These are phyloP conservation scores for Octopus sinensis DNA, from an alignment of 1,140 invertebrate genomes.

Conservation along the genomic window DNA sequence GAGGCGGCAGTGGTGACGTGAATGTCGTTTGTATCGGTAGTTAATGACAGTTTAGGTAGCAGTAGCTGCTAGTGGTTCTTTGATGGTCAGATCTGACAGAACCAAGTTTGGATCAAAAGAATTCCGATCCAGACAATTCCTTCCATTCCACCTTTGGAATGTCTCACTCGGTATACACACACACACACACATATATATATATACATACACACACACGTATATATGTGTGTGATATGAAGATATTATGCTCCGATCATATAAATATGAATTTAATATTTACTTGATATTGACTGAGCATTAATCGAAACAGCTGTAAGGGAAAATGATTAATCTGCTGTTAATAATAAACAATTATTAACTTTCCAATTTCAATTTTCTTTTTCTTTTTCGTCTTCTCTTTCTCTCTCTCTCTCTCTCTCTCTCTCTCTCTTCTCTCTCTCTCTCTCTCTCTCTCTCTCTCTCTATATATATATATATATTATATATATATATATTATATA, in stretches of 20 bases:
- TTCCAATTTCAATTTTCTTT: too few relatives aligned
- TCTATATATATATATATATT: neutral
- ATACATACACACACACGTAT: neutral
- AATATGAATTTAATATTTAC: neutral
- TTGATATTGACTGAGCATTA: neutral
- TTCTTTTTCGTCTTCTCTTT: neutral
- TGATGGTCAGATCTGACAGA: too few relatives aligned
- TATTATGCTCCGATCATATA: neutral
- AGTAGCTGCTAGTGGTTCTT: too few relatives aligned
- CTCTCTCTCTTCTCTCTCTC: neutral
- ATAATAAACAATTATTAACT: neutral
- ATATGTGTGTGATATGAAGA: neutral
- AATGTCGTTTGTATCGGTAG: too few relatives aligned
- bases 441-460: slow-evolving; percentile 2
- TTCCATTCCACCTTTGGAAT: too few relatives aligned
- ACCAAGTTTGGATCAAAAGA: too few relatives aligned
- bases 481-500: neutral
- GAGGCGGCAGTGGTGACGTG: too few relatives aligned
- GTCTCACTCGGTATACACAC: neutral
- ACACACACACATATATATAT: neutral
- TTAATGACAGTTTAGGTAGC: too few relatives aligned
- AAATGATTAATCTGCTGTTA: neutral
- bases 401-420: neutral
- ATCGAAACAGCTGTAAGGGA: neutral
- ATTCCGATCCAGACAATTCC: too few relatives aligned